Conservation (phyloP, 1,140 invertebrate species). For the Bacillus rossius region DNA sequence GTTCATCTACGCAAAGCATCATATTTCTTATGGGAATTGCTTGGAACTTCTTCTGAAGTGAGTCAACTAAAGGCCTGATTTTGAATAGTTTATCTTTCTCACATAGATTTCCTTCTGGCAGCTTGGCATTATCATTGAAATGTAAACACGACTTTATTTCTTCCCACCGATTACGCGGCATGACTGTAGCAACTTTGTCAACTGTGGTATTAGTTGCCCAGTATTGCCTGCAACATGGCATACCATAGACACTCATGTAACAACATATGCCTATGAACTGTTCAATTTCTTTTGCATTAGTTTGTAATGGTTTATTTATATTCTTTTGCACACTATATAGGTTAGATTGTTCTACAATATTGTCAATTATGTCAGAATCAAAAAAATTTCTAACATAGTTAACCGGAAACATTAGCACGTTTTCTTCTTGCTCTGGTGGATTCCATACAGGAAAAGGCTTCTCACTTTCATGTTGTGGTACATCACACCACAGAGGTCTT, state of each 20-base stretch:
- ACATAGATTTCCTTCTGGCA: neutral
- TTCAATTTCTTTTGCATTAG: neutral
- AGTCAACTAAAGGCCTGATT: neutral
- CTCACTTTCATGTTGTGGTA: too few relatives aligned
- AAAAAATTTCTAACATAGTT: slow-evolving; percentile 22
- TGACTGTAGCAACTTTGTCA: neutral
- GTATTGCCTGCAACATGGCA: neutral
- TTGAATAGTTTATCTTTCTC: slow-evolving; percentile 6
- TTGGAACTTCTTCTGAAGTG: neutral
- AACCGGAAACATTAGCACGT: slow-evolving; percentile 1
- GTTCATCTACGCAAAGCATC: neutral
- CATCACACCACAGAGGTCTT: too few relatives aligned
- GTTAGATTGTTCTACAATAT: slow-evolving; percentile 20
- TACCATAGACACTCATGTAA: neutral
- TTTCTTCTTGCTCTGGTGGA: neutral
- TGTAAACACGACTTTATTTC: slow-evolving; percentile 5
- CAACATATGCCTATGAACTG: slow-evolving; percentile 2
- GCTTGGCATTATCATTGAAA: slow-evolving; percentile 6
- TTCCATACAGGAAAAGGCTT: too few relatives aligned
- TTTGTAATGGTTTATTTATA: neutral
- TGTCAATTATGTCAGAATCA: slow-evolving; percentile 14
- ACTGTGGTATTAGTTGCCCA: neutral
- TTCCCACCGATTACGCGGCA: neutral
- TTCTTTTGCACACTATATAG: slow-evolving; percentile 5
- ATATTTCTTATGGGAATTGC: neutral